Conservation (phyloP, 2,797 vertebrate species). For the Rhinoraja longicauda region DNA sequence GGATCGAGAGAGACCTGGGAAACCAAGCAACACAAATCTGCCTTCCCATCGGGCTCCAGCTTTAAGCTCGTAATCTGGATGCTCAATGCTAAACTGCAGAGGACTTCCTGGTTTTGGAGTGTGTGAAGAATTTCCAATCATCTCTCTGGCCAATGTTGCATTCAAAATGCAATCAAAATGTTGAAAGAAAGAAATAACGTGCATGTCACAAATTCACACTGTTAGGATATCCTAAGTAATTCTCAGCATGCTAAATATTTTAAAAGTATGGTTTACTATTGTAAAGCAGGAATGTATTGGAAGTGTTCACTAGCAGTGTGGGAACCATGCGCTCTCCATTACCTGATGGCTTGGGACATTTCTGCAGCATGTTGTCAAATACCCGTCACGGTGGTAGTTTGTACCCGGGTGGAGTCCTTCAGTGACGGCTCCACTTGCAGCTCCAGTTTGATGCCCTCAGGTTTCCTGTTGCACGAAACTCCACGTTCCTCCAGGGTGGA, state of each 20-base stretch:
- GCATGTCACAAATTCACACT: neutral
- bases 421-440: neutral
- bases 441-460: neutral
- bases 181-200: neutral
- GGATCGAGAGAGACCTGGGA: neutral
- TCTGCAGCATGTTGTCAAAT: neutral
- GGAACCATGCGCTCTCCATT: neutral
- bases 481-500: neutral
- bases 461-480: neutral
- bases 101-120: neutral
- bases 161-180: neutral
- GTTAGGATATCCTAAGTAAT: neutral
- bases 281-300: neutral
- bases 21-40: neutral
- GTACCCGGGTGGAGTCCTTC: neutral
- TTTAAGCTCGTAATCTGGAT: neutral
- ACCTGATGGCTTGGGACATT: neutral
- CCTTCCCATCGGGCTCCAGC: neutral
- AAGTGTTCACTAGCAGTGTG: neutral
- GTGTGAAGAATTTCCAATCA: neutral
- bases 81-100: neutral
- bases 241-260: neutral
- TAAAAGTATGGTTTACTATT: neutral
- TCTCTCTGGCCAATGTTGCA: neutral
- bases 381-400: neutral